phyloP scores from a whole-genome alignment of 92 coral and sea anemone genomes.

The Paramuricea clavata region DNA sequence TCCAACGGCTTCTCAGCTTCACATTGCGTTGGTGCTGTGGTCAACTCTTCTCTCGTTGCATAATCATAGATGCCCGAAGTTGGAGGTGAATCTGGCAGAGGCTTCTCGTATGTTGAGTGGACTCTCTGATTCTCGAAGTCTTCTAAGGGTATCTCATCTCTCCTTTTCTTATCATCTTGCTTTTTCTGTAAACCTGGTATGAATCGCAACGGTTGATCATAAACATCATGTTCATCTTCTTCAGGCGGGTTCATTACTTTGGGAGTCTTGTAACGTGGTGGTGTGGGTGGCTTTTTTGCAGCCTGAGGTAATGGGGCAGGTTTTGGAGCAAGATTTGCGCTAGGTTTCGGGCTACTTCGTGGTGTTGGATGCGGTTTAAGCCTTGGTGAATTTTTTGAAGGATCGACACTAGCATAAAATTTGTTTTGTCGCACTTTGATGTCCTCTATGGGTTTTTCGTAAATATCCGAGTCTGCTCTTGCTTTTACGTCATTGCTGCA shows the following conservation, averaged over 20 bases:
- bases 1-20: slow-evolving; percentile 17
- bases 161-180: background rate
- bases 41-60: slow-evolving; percentile 25
- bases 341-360: background rate
- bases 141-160: background rate
- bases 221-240: background rate
- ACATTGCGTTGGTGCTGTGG: background rate
- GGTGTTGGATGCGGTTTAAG: background rate
- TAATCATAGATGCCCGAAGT: background rate
- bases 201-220: slow-evolving; percentile 2
- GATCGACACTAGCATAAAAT: background rate
- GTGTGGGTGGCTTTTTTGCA: background rate
- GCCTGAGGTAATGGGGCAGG: background rate
- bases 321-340: background rate
- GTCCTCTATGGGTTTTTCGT: slow-evolving; percentile 10
- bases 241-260: slow-evolving; percentile 4
- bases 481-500: background rate
- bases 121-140: background rate
- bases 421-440: slow-evolving; percentile 2
- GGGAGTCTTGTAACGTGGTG: background rate
- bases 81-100: background rate
- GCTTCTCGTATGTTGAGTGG: slow-evolving; percentile 9
- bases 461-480: slow-evolving; percentile 12
- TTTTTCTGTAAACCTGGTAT: background rate
- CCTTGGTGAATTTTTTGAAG: background rate